Conservation (phyloP, 2,888 invertebrate species). For the Pandemis heparana region DNA sequence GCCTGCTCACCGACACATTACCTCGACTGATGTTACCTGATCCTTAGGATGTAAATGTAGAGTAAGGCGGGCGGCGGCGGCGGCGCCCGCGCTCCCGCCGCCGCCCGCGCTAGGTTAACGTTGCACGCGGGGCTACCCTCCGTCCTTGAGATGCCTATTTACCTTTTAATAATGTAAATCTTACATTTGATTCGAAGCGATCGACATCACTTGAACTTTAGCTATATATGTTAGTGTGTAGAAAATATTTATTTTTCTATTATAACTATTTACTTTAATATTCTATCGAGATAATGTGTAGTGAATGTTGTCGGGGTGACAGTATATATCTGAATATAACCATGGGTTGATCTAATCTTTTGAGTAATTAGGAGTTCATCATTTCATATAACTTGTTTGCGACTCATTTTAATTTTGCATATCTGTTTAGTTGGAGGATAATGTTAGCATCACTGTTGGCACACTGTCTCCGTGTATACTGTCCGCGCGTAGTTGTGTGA, state of each 20-base stretch:
- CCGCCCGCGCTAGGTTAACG: slow-evolving; percentile 65
- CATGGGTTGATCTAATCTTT: slow-evolving; percentile 59
- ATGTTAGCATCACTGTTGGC: slow-evolving; percentile 45
- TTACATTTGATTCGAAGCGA: slow-evolving; percentile 71
- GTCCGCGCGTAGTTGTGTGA: slow-evolving; percentile 41
- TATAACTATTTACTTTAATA: slow-evolving; percentile 78
- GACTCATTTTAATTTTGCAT: slow-evolving; percentile 66
- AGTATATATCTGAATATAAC: slow-evolving; percentile 69
- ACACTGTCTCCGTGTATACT: slow-evolving; percentile 40
- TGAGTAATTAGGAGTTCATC: slow-evolving; percentile 68
- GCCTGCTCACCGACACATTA: slow-evolving; percentile 84
- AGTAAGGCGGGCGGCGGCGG: slow-evolving; percentile 62
- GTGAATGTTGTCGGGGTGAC: slow-evolving; percentile 83
- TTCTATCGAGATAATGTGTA: slow-evolving; percentile 85
- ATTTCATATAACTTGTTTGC: slow-evolving; percentile 70
- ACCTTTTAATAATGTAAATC: slow-evolving; percentile 73
- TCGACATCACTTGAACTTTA: slow-evolving; percentile 83
- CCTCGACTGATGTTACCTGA: slow-evolving; percentile 86
- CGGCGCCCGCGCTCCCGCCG: slow-evolving; percentile 33
- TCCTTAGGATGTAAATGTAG: slow-evolving; percentile 81
- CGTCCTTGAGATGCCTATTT: slow-evolving; percentile 82
- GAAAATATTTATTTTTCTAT: slow-evolving; percentile 86
- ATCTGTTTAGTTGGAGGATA: slow-evolving; percentile 55
- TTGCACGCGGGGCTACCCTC: slow-evolving; percentile 76
- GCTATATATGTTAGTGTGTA: slow-evolving; percentile 84